Conservation (phyloP, 2,888 invertebrate genomes). For the Neria commutata region DNA sequence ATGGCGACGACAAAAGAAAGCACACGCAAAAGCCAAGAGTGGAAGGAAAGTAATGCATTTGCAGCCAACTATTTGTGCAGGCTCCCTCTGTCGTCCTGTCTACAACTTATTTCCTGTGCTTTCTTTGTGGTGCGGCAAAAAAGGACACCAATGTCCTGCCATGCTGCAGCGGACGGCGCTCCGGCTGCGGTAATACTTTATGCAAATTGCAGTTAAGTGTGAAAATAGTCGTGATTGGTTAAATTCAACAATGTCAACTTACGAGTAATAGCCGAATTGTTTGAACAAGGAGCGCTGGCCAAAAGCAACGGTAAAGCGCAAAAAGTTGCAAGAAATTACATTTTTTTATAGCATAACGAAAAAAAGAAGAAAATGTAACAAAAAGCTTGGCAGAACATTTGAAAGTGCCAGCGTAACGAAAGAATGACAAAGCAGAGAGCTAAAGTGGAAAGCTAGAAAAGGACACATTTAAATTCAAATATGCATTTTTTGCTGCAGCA, state of each 20-base stretch:
- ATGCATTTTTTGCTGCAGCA: no score
- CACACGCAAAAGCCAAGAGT: no score
- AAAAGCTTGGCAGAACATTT: no score
- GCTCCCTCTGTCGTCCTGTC: no score
- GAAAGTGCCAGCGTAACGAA: no score
- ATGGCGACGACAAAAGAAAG: no score
- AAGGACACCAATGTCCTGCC: background rate
- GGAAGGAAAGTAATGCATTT: no score
- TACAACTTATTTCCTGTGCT: no score
- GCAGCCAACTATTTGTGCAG: no score
- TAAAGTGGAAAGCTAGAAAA: slow-evolving; percentile 24
- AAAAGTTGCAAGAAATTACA: background rate
- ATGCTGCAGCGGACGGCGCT: background rate
- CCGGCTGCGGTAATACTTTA: slow-evolving; percentile 51
- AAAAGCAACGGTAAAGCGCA: background rate
- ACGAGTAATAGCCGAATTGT: slow-evolving; percentile 28
- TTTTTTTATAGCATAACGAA: no score
- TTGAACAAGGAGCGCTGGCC: background rate
- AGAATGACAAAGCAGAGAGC: slow-evolving; percentile 1
- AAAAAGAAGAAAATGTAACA: background rate
- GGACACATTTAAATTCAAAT: slow-evolving; percentile 17
- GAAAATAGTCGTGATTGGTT: slow-evolving; percentile 59
- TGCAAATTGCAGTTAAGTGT: slow-evolving; percentile 60
- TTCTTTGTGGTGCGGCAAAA: background rate
- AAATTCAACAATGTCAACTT: slow-evolving; percentile 56